Evolutionary conservation across 2,888 invertebrate species (phyloP).

Genomic region (Metalampra italica): DNA sequence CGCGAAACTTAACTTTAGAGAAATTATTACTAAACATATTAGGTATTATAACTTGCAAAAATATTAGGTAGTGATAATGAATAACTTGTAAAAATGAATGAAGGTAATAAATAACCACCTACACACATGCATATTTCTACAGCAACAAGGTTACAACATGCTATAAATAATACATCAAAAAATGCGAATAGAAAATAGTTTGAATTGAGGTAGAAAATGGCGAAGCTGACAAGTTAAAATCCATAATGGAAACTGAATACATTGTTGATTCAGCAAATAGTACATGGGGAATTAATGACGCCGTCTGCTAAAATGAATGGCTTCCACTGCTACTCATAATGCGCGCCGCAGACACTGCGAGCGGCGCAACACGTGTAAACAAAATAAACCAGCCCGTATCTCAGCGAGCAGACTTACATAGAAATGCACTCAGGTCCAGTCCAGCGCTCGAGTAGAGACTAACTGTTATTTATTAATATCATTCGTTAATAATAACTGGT

Average conservation of each 20-base stretch:
- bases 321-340: constrained; percentile 17
- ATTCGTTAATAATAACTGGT: neutral
- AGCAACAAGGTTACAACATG: too few species aligned
- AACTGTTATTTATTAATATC: neutral
- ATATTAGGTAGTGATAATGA: too few species aligned
- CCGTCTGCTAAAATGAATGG: constrained; percentile 7
- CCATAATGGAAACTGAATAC: neutral
- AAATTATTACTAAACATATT: too few species aligned
- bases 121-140: too few species aligned
- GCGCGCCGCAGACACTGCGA: constrained; percentile 33
- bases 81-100: too few species aligned
- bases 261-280: neutral
- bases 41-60: too few species aligned
- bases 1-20: too few species aligned
- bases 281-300: constrained; percentile 6
- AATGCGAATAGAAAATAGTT: too few species aligned
- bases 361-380: constrained; percentile 48
- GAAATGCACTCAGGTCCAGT: constrained; percentile 64
- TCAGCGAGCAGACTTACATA: constrained; percentile 47
- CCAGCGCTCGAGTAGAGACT: neutral
- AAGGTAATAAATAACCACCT: too few species aligned
- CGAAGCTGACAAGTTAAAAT: neutral
- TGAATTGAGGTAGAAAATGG: too few species aligned
- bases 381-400: constrained; percentile 51
- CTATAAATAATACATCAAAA: too few species aligned